Base-by-base conservation (phyloP, 2,797 vertebrate species). In the Protosalanx chinensis region DNA sequence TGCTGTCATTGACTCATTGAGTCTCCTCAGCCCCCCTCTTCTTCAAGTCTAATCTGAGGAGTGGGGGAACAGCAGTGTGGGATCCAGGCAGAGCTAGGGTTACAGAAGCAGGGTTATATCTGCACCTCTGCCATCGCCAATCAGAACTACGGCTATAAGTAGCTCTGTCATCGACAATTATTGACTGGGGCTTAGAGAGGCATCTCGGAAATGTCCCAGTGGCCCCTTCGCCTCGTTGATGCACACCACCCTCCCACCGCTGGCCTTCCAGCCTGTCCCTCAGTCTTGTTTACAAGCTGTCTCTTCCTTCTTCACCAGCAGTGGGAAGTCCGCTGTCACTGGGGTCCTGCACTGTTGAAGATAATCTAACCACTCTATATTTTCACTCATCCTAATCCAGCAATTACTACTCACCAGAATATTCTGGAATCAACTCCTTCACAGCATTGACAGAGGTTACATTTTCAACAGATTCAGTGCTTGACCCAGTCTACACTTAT, bases 91-190 rank as follows among this genome's bases (percentile, higher is more conserved):
- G 79, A n/a, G 51, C 18, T 88, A 79, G 73, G 70, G 86, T 91
- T 90, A 79, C 88, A 79, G 71, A 64, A 73, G 75, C 79, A 73
- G 79, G 76, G 82, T 84, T 88, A 88, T 88, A 85, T 86, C 81
- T 88, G 88, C 82, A 66, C 77, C 78, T 85, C 85, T 90, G 88
- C 91, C 89, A 88, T 89, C 87, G 77, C 83, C 87, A 89, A 88
- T 90, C 86, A 89, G 79, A 81, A 81, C 78, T 74, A 76, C 77
- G 62, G 83, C 84, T 88, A 85, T 87, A 87, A 78, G 86, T 86
- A 81, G 73, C 81, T 68, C 74, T 84, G 78, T 84, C 86, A 85
- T 78, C 80, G 72, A 77, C 80, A 86, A 85, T 82, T 89, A 88
- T 89, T 85, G 76, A 83, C 79, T 60, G 65, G 32, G 68, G 86